Percentiles rank a stretch among this genome's conserved stretches.
Conservation (phyloP, 2,888 invertebrate species). For the Rhopalosiphum nymphaeae region DNA sequence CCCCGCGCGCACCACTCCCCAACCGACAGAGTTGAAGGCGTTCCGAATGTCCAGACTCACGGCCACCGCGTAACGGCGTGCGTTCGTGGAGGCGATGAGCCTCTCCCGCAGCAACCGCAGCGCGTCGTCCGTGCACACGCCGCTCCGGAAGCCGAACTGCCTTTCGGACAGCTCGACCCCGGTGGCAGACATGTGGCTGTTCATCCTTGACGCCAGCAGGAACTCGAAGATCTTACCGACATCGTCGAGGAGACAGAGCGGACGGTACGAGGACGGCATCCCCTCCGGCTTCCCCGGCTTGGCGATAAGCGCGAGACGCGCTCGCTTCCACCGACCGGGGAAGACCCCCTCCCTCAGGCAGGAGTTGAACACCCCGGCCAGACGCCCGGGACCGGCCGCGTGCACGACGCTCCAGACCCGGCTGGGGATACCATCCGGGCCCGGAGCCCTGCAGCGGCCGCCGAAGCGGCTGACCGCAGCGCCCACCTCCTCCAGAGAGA, state of each 20-base stretch:
- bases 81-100: background rate
- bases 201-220: background rate
- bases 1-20: background rate
- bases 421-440: background rate
- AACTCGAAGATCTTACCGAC: conserved; percentile 14
- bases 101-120: background rate
- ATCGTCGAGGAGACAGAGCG: conserved; percentile 23
- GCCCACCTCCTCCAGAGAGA: background rate
- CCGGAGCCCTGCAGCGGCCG: background rate
- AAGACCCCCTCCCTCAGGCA: too few species aligned
- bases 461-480: background rate
- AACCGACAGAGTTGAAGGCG: background rate
- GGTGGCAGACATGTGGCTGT: background rate
- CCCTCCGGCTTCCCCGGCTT: background rate
- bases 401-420: background rate
- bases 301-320: too few species aligned
- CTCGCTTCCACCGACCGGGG: too few species aligned
- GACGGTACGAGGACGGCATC: conserved; percentile 6
- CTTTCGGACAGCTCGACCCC: background rate
- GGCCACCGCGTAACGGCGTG: background rate
- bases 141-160: background rate
- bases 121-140: background rate
- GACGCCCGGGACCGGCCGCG: background rate
- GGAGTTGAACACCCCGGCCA: too few species aligned
- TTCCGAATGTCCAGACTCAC: conserved; percentile 11